Percentiles rank a stretch among this genome's conserved stretches.
Conservation (phyloP, 2,797 vertebrate genomes). For the Rachycentron canadum region DNA sequence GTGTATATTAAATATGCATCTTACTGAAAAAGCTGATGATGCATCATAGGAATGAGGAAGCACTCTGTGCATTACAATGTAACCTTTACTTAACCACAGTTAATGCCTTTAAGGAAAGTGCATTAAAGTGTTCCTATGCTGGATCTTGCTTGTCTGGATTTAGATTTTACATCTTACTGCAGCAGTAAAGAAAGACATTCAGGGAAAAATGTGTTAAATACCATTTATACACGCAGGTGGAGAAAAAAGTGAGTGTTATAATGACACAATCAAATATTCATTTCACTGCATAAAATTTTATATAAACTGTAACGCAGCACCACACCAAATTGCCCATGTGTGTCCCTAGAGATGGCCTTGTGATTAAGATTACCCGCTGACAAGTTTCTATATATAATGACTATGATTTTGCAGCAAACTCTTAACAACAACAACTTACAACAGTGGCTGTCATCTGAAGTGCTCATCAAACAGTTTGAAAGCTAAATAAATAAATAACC, state of each 20-base stretch:
- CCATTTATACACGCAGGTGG: not conserved
- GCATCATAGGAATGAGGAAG: slow-evolving; percentile 53
- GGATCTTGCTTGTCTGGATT: slow-evolving; percentile 39
- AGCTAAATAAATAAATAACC: slow-evolving; percentile 61
- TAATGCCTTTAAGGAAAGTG: slow-evolving; percentile 50
- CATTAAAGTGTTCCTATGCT: slow-evolving; percentile 55
- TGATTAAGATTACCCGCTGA: slow-evolving; percentile 44
- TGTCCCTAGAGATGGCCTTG: slow-evolving; percentile 18
- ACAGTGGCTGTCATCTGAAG: slow-evolving; percentile 53
- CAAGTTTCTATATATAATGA: slow-evolving; percentile 44
- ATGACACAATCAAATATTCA: not conserved
- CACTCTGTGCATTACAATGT: slow-evolving; percentile 65
- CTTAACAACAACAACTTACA: slow-evolving; percentile 33
- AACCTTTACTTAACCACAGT: slow-evolving; percentile 71
- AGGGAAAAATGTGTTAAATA: not conserved
- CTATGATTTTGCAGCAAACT: slow-evolving; percentile 44
- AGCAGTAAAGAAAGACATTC: slow-evolving; percentile 3
- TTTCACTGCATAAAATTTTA: slow-evolving; percentile 2
- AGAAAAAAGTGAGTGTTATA: not conserved
- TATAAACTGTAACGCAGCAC: not conserved
- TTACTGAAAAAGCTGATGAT: slow-evolving; percentile 66
- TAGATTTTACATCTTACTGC: slow-evolving; percentile 11
- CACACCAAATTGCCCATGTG: slow-evolving; percentile 7
- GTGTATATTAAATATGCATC: slow-evolving; percentile 64
- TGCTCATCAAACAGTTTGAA: slow-evolving; percentile 59